Evolutionary conservation across 2,888 invertebrate species (phyloP).

Genomic region (Mystacides longicornis): DNA sequence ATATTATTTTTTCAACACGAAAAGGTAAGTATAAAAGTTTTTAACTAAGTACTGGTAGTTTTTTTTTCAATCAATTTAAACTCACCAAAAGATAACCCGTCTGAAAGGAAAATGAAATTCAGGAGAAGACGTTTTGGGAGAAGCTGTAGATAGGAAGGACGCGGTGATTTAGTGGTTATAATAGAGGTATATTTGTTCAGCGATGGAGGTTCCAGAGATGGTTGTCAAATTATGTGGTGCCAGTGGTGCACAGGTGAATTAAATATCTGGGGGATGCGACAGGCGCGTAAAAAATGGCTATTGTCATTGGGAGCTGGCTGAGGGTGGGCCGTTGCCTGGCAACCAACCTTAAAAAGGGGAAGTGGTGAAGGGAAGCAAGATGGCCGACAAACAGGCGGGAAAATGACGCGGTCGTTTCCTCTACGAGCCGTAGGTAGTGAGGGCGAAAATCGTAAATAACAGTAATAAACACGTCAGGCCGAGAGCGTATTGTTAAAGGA

Average conservation of each 20-base stretch:
- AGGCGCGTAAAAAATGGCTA: slow-evolving; percentile 22
- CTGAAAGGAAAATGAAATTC: too few species aligned
- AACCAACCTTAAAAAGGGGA: slow-evolving; percentile 26
- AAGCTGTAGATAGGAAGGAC: too few species aligned
- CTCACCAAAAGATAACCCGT: too few species aligned
- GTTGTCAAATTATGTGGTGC: slow-evolving; percentile 17
- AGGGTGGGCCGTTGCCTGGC: slow-evolving; percentile 22
- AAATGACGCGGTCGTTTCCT: slow-evolving; percentile 35
- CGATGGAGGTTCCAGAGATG: slow-evolving; percentile 11
- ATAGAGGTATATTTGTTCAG: background rate
- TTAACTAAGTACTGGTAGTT: too few species aligned
- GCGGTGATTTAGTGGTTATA: too few species aligned
- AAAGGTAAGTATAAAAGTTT: too few species aligned
- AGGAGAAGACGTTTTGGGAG: too few species aligned
- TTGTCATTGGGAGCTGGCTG: slow-evolving; percentile 23
- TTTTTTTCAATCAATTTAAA: too few species aligned
- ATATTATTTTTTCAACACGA: too few species aligned
- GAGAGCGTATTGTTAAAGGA: background rate
- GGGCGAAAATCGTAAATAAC: slow-evolving; percentile 1
- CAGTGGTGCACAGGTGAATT: slow-evolving; percentile 21
- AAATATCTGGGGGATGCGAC: slow-evolving; percentile 18
- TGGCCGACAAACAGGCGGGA: slow-evolving; percentile 51
- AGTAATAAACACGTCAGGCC: background rate
- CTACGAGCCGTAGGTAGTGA: slow-evolving; percentile 25
- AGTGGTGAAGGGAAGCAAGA: slow-evolving; percentile 61